Base-by-base conservation (phyloP, 2,797 vertebrate genomes). In the Neopelma chrysocephalum region DNA sequence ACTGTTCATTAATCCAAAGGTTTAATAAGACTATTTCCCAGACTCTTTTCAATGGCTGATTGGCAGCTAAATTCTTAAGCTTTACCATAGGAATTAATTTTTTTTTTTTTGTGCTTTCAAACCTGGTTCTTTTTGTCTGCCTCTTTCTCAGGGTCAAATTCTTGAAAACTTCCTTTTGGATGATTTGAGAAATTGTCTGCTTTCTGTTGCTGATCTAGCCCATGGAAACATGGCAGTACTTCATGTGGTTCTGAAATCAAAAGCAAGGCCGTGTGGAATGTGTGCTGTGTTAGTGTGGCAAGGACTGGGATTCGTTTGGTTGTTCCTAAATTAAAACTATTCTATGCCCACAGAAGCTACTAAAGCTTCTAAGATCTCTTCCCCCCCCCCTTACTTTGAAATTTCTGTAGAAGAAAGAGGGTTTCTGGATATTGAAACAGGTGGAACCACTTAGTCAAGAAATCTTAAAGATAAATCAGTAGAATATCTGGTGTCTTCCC, bases 221-320 rank as follows among this genome's bases (percentile, higher is more conserved):
- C 80, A 54, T 91, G 91, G 91, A 96, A 91, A 89, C 56, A 70
- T 76, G 94, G 90, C 88, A 96, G 22, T 27, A 54, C 85, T 93
- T 93, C 19, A 5, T 75, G 91, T 78, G 85, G 79, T 54, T 94
- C 82, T 69, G 70, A 86, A 90, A 79, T 47, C 14, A 13, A 87
- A 81, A 71, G 72, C 79, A 38, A 68, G 61, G 80, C 76, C 5
- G 3, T 6, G 31, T 43, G 85, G 85, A 90, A 95, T 91, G 79
- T 91, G 79, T 81, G 69, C 90, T 87, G 5, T 1, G 9, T 54
- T 65, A 29, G 80, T 62, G 43, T 75, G 82, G 77, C 80, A 65
- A 82, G 68, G 48, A 58, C 82, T 90, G 58, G 7, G 43, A 62
- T 91, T 77, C 4, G 2, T 70, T 91, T 64, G 54, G n/a, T 60